Evolutionary conservation across 1,140 invertebrate genomes (phyloP).

Genomic region (Caligus rogercresseyi): DNA sequence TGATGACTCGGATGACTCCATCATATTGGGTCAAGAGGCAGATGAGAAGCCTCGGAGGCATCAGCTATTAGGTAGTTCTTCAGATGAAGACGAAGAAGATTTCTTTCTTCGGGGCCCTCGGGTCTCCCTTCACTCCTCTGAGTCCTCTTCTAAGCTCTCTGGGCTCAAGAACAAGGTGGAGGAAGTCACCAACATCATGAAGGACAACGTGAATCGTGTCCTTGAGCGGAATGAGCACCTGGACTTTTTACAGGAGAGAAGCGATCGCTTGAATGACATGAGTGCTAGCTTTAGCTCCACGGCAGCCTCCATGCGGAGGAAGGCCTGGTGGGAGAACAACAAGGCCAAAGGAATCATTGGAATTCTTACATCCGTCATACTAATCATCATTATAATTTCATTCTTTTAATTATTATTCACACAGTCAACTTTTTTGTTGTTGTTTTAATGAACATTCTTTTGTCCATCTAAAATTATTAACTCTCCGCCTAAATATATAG

Average conservation of each 20-base stretch:
- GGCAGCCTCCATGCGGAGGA: not conserved
- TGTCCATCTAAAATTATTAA: too few relatives aligned
- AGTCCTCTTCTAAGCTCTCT: not conserved
- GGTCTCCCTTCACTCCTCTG: not conserved
- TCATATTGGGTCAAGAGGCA: not conserved
- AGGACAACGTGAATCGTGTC: not conserved
- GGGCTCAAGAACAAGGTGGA: not conserved
- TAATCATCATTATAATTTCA: not conserved
- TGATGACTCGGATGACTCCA: not conserved
- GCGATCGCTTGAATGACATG: not conserved
- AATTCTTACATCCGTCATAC: not conserved
- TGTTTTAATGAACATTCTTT: too few relatives aligned
- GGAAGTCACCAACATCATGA: not conserved
- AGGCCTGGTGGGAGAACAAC: not conserved
- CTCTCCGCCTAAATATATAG: too few relatives aligned
- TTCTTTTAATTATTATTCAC: not conserved
- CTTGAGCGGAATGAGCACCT: not conserved
- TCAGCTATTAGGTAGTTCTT: not conserved
- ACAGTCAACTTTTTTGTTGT: too few relatives aligned
- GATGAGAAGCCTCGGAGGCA: not conserved
- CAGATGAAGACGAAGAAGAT: not conserved
- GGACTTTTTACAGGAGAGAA: not conserved
- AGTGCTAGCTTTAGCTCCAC: not conserved
- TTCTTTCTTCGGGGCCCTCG: not conserved
- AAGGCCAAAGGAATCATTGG: not conserved